These are phyloP conservation scores for Cosmopolites sordidus DNA, from an alignment of 2,888 invertebrate species.

Conservation along the genomic window DNA sequence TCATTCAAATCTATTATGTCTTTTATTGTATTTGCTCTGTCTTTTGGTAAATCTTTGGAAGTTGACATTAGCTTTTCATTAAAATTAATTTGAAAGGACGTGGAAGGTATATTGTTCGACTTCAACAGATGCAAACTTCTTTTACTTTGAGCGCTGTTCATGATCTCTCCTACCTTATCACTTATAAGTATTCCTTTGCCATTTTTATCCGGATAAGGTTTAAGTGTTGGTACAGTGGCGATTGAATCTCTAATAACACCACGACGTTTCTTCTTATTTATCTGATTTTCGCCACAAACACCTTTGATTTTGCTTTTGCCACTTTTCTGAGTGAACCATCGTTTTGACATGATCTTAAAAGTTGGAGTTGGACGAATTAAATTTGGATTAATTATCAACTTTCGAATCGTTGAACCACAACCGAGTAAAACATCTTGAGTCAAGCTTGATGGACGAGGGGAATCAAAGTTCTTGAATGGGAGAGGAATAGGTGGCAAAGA, in stretches of 20 bases:
- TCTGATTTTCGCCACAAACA: background rate
- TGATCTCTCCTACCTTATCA: background rate
- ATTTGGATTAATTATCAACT: background rate
- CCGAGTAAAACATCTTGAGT: background rate
- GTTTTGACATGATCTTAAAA: background rate
- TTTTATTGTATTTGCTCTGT: conserved; percentile 4
- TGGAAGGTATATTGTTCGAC: background rate
- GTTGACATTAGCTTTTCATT: background rate
- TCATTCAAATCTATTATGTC: conserved; percentile 15
- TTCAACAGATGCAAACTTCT: background rate
- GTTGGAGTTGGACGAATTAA: background rate
- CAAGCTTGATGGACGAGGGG: background rate
- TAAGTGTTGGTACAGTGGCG: conserved; percentile 20
- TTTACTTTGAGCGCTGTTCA: background rate
- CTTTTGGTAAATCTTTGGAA: conserved; percentile 4
- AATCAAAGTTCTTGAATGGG: background rate
- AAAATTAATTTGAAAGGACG: background rate
- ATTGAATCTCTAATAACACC: conserved; percentile 18
- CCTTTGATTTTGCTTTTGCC: background rate
- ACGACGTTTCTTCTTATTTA: conserved; percentile 2
- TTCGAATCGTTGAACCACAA: no score
- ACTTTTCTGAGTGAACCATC: background rate
- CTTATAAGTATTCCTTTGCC: background rate
- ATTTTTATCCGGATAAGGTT: conserved; percentile 11
- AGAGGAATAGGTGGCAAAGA: conserved; percentile 13